phyloP scores from a whole-genome alignment of 2,113 vertebrate genomes.

The Thamnophis sirtalis region DNA sequence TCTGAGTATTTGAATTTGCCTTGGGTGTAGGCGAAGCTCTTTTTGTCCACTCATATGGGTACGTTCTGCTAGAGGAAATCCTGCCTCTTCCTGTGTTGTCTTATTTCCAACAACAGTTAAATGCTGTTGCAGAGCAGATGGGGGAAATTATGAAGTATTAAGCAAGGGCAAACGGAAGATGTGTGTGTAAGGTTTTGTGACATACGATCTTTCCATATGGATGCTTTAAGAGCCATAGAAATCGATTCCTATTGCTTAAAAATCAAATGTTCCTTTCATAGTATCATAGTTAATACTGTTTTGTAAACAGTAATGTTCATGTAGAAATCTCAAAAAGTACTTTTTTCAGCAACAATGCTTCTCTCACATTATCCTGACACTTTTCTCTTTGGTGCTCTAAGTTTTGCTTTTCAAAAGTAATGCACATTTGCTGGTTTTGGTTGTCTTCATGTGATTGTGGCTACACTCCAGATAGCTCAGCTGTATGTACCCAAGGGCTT shows the following conservation, averaged over 20 bases:
- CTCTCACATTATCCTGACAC: constrained; percentile 28
- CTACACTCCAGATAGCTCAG: background rate
- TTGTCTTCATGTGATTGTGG: background rate
- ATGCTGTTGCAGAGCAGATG: constrained; percentile 16
- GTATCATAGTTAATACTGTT: constrained; percentile 25
- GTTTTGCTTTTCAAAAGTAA: background rate
- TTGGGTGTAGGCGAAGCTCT: background rate
- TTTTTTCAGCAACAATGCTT: constrained; percentile 14
- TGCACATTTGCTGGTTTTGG: background rate
- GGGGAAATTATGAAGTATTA: constrained; percentile 38
- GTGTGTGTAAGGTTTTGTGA: background rate
- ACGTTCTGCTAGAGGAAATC: background rate
- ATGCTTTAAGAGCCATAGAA: constrained; percentile 8
- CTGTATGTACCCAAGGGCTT: background rate
- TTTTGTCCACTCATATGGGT: background rate
- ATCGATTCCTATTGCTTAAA: constrained; percentile 21
- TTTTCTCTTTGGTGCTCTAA: background rate
- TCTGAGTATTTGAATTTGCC: background rate
- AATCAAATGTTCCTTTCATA: constrained; percentile 24
- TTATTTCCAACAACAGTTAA: background rate
- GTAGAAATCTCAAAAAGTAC: constrained; percentile 35
- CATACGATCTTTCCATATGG: constrained; percentile 14
- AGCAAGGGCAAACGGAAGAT: constrained; percentile 28
- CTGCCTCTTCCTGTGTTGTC: constrained; percentile 10
- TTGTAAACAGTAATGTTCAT: constrained; percentile 32